Base-by-base conservation (phyloP, 2,888 invertebrate genomes). In the Xanthia togata region DNA sequence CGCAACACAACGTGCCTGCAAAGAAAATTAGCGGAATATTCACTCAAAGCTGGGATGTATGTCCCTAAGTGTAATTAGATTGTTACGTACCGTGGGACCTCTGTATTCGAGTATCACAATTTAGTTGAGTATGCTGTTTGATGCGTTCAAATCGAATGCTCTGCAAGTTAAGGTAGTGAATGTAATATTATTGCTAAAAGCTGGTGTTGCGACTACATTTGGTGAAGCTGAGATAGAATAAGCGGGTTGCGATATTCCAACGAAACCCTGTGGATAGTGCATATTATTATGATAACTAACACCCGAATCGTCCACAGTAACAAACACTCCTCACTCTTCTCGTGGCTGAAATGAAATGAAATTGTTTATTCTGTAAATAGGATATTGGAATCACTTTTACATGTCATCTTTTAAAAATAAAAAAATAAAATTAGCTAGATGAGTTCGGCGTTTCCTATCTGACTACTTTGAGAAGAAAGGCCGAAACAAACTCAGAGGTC, bases 11-110 rank as follows among this genome's bases (percentile, higher is more conserved):
- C 53, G 65, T 35, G 68, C 63, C 70, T 73, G 73, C 2, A 62
- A 74, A 76, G 72, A 81, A 84, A 82, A 87, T 82, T 78, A 55
- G 73, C 75, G 74, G 79, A 78, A 79, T 86, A 82, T 81, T 57
- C 73, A 79, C 71, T 82, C 78, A 78, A 71, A 62, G 73, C 60
- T 65, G 50, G n/a, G 35, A 59, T 59, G 62, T 38, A 63, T 57
- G 73, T 26, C 59, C 38, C 31, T 26, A 57, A 44, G 41, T 60
- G 44, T 70, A 63, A 64, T 69, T 31, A 59, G 20, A 41, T 64
- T 82, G 20, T 60, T 41, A 41, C 9, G 53, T 67, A 67, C 60
- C 55, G 1, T 50, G 44, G 50, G 35, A 70, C n/a, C 41, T 23
- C n/a, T 47, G 60, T 59, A 67, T 67, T 76, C 60, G n/a, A 60